These are phyloP conservation scores for Archips xylosteana DNA, from an alignment of 2,888 invertebrate species.

Conservation along the genomic window DNA sequence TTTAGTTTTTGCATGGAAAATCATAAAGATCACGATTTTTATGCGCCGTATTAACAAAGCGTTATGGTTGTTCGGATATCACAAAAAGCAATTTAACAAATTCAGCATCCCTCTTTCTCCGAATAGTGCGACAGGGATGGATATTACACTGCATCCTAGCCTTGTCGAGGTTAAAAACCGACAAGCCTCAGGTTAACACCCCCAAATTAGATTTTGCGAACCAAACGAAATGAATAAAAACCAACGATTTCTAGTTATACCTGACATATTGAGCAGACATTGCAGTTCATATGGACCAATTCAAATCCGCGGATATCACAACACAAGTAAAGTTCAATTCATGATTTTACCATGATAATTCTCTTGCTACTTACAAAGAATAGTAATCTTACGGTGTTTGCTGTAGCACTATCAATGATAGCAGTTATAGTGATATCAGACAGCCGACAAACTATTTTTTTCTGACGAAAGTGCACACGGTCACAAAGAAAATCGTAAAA, in stretches of 20 bases:
- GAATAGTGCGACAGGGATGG: not conserved
- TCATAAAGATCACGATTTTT: slow-evolving; percentile 41
- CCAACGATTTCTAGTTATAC: slow-evolving; percentile 4
- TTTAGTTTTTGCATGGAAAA: slow-evolving; percentile 38
- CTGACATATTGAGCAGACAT: not conserved
- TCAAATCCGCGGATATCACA: not conserved
- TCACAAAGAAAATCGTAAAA: too few species aligned
- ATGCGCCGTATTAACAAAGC: slow-evolving; percentile 23
- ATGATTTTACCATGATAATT: too few species aligned
- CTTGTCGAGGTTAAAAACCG: slow-evolving; percentile 18
- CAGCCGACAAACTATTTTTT: too few species aligned
- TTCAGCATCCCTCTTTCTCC: slow-evolving; percentile 1
- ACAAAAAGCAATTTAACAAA: not conserved
- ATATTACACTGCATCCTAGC: not conserved
- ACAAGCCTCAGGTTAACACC: slow-evolving; percentile 16
- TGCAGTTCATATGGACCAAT: not conserved
- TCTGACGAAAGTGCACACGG: too few species aligned
- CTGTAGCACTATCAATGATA: too few species aligned
- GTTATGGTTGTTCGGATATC: not conserved
- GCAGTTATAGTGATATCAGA: too few species aligned
- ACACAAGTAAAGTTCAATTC: too few species aligned
- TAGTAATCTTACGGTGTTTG: too few species aligned
- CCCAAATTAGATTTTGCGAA: slow-evolving; percentile 1
- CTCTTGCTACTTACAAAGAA: too few species aligned
- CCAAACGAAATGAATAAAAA: slow-evolving; percentile 6